Evolutionary conservation across 2,888 invertebrate genomes (phyloP).

Genomic region (Arge pagana): DNA sequence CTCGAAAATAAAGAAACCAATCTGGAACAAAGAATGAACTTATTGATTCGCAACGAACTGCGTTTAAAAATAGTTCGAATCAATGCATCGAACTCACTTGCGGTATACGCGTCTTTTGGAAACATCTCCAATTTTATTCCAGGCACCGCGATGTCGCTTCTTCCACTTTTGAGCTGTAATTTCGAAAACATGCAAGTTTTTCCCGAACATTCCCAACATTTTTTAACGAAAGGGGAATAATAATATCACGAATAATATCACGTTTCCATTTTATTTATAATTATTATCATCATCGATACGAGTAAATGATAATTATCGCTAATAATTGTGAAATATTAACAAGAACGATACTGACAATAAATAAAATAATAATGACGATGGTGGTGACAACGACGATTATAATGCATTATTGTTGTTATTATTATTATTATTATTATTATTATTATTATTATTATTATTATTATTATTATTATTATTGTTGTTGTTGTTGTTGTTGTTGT

Average conservation of each 20-base stretch:
- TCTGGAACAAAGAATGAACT: conserved; percentile 48
- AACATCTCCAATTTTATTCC: conserved; percentile 70
- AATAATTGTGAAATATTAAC: too few species aligned
- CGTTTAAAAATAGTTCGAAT: background rate
- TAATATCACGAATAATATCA: background rate
- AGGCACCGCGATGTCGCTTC: conserved; percentile 64
- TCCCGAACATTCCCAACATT: too few species aligned
- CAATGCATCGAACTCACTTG: conserved; percentile 48
- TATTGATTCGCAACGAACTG: background rate
- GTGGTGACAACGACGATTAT: too few species aligned
- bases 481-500: too few species aligned
- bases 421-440: too few species aligned
- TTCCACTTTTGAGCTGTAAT: conserved; percentile 66
- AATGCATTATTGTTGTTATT: too few species aligned
- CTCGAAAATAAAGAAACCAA: conserved; percentile 76
- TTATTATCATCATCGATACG: too few species aligned
- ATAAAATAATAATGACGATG: too few species aligned
- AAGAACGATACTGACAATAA: conserved; percentile 3
- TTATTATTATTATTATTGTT: too few species aligned
- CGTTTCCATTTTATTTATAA: background rate
- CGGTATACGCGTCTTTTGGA: conserved; percentile 74
- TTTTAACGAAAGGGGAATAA: too few species aligned
- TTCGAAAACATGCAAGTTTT: conserved; percentile 16
- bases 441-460: too few species aligned
- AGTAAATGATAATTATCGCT: too few species aligned